Evolutionary conservation across 1,140 invertebrate genomes (phyloP), one percentile per base, ranked within the genome.

Genomic region (Zaprionus tsacasi): DNA sequence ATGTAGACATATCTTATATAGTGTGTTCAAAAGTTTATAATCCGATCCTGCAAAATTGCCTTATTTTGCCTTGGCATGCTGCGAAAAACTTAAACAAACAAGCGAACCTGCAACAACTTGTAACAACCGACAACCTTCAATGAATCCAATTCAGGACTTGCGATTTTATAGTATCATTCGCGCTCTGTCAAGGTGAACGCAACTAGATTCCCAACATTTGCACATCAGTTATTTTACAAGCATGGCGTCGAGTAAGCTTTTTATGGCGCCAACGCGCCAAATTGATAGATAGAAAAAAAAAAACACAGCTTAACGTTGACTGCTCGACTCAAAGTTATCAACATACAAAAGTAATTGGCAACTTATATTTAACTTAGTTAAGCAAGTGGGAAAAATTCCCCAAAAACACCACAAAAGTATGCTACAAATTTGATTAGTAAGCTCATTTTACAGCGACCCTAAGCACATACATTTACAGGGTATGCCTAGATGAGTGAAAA

Each of bases 141-240:
- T 13, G n/a, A 2, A 52, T 11, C 10, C 15, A 48, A 48, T 48
- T 17, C 45, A 50, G 45, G 17, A 25, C 21, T 25, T 50, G 17
- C 17, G 45, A 50, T 12, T 50, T 21, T 50, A 50, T 50, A 50
- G 45, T 50, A 50, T 50, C 75, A 65, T 60, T 73, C 63, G 15
- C 45, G 17, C 45, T 50, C 48, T 52, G 30, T 73, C 64, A 81
- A 81, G 79, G 79, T 81, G 67, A 81, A 81, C 67, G 50, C 68
- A 81, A 81, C 81, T 77, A 79, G 77, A 45, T 45, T 45, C 33
- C 40, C n/a, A 45, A 45, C 40, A 73, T 81, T 81, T 81, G 73
- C 79, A 72, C 79, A 81, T 81, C 79, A 81, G 77, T 81, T 81
- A 81, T 81, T 81, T 77, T 64, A 81, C 55, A 81, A 81, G 79